Percentiles rank a stretch among this genome's conserved stretches.
Evolutionary conservation across 1,140 invertebrate genomes (phyloP).

Genomic region (Zaprionus capensis): DNA sequence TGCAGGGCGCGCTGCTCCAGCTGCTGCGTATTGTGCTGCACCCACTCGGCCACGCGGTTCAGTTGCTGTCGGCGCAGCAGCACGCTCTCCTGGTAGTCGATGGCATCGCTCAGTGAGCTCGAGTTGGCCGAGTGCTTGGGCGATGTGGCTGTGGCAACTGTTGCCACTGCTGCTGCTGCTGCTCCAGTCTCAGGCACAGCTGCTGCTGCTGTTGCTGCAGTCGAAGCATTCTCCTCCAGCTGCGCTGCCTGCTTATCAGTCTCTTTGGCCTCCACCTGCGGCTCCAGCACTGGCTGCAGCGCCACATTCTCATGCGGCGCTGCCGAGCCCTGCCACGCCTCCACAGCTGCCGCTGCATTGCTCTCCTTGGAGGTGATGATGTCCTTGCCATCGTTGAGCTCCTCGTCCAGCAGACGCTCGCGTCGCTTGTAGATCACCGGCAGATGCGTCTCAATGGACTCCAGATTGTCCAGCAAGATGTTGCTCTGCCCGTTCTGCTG

Average conservation of each 20-base stretch:
- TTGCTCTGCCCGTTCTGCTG: constrained; percentile 91
- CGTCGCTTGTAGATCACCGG: constrained; percentile 88
- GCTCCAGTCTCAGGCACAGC: not conserved
- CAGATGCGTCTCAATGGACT: constrained; percentile 87
- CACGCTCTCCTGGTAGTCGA: constrained; percentile 80
- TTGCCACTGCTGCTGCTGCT: constrained; percentile 6
- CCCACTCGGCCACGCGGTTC: constrained; percentile 89
- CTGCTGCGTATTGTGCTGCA: constrained; percentile 86
- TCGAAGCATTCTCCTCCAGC: not conserved
- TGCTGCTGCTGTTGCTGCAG: not conserved
- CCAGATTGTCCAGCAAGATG: constrained; percentile 90
- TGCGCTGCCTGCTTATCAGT: constrained; percentile 38
- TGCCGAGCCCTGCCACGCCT: constrained; percentile 64
- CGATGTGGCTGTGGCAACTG: constrained; percentile 21
- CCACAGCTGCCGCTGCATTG: constrained; percentile 65
- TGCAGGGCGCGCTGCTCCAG: constrained; percentile 71
- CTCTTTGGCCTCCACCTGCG: constrained; percentile 62
- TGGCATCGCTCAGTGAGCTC: constrained; percentile 76
- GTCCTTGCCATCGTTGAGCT: constrained; percentile 82
- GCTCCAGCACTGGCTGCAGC: constrained; percentile 69
- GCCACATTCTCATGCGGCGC: constrained; percentile 60
- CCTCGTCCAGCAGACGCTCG: constrained; percentile 77
- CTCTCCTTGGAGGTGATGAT: constrained; percentile 82
- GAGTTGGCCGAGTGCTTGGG: constrained; percentile 77
- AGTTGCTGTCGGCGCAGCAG: constrained; percentile 86